A percentile compares a stretch with the other conserved stretches of the same genome.
These are phyloP conservation scores for Phrynocephalus vlangalii DNA, from an alignment of 2,797 vertebrate species.

Conservation along the genomic window DNA sequence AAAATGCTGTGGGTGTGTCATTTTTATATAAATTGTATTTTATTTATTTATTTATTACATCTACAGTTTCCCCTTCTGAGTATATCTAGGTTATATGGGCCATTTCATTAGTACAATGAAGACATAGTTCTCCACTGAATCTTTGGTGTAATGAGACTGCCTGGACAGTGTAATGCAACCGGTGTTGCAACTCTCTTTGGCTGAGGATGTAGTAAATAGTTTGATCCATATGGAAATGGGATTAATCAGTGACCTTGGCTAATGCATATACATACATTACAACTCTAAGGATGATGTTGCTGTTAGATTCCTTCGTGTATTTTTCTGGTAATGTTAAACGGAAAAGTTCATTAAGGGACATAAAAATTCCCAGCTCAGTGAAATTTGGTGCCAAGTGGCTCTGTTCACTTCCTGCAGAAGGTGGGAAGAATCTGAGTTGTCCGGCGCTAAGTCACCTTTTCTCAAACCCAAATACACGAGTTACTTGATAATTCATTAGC, in stretches of 20 bases:
- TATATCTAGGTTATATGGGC: neutral
- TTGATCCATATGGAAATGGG: conserved; percentile 51
- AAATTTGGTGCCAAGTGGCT: conserved; percentile 23
- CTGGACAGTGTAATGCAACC: neutral
- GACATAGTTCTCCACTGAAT: too few species aligned
- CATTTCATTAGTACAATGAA: neutral
- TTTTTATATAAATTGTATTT: neutral
- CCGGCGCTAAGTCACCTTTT: conserved; percentile 32
- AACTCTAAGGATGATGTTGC: conserved; percentile 50
- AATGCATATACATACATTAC: conserved; percentile 64
- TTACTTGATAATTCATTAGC: conserved; percentile 9
- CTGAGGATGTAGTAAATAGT: conserved; percentile 27
- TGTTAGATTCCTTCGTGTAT: conserved; percentile 48
- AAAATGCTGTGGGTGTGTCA: too few species aligned
- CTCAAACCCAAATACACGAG: conserved; percentile 18
- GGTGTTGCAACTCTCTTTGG: conserved; percentile 47
- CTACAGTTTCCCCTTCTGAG: neutral
- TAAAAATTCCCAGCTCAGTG: conserved; percentile 48
- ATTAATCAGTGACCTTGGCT: conserved; percentile 57
- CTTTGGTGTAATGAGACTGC: neutral
- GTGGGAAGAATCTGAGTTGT: conserved; percentile 34
- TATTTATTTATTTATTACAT: neutral
- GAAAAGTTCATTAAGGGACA: conserved; percentile 68
- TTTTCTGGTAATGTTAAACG: conserved; percentile 57
- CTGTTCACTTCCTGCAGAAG: conserved; percentile 50